These are phyloP conservation scores for Poeciliopsis paucimaculata DNA, from an alignment of 2,797 vertebrate species.

Conservation along the genomic window DNA sequence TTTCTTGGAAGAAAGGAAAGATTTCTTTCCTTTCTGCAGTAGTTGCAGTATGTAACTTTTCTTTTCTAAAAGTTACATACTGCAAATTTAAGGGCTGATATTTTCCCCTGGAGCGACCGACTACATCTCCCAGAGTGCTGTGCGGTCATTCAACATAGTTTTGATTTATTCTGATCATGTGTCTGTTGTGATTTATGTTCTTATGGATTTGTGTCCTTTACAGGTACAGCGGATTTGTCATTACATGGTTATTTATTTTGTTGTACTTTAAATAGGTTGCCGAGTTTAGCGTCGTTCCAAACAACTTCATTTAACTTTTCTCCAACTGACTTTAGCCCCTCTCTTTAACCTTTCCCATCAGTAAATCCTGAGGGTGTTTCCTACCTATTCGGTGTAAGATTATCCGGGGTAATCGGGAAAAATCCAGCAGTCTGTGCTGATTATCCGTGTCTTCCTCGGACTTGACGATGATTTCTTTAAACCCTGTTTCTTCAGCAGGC, in stretches of 20 bases:
- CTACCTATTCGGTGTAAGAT: neutral
- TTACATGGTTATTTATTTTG: neutral
- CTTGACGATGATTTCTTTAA: neutral
- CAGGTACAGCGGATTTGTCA: neutral
- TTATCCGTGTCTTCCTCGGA: neutral
- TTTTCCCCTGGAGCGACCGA: too few species aligned
- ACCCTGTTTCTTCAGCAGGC: neutral
- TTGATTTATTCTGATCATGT: too few species aligned
- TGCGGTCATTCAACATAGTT: too few species aligned
- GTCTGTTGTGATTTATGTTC: too few species aligned
- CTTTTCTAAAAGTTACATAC: too few species aligned
- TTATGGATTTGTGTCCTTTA: neutral
- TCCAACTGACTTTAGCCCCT: neutral
- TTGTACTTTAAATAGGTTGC: neutral
- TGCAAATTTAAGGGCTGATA: too few species aligned
- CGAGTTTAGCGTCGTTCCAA: neutral
- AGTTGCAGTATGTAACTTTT: too few species aligned
- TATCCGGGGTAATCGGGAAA: neutral
- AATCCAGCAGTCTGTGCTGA: neutral
- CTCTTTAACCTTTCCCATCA: neutral
- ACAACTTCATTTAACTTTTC: neutral
- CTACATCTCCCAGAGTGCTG: too few species aligned
- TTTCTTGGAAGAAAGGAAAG: too few species aligned
- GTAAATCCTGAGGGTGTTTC: neutral
- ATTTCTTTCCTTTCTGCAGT: too few species aligned